Conservation (phyloP, 1,140 invertebrate genomes). For the Solenopsis invicta region DNA sequence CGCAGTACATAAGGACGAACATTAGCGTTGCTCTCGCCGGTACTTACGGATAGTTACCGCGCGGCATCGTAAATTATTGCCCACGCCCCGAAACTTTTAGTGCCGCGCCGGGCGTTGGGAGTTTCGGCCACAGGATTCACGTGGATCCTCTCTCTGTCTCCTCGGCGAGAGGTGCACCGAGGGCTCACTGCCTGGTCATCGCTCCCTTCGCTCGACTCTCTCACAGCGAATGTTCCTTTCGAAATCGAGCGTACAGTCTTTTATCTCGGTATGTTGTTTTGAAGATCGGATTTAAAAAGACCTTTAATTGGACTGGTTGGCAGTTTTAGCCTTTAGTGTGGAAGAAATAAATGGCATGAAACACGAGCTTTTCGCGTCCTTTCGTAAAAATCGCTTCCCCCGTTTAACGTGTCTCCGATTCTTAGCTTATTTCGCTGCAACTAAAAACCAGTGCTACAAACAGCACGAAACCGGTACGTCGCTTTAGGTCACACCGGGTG, state of each 20-base stretch:
- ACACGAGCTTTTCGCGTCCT: slow-evolving; percentile 24
- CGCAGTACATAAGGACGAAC: slow-evolving; percentile 74
- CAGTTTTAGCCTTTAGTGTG: not conserved
- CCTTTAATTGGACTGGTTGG: slow-evolving; percentile 4
- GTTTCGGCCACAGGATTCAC: slow-evolving; percentile 56
- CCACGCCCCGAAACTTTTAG: slow-evolving; percentile 84
- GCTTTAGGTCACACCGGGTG: slow-evolving; percentile 38
- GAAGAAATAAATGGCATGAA: slow-evolving; percentile 16
- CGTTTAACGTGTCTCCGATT: slow-evolving; percentile 16
- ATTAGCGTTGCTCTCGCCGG: slow-evolving; percentile 81
- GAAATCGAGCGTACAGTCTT: not conserved
- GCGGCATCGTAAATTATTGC: slow-evolving; percentile 85
- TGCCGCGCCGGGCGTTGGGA: slow-evolving; percentile 66
- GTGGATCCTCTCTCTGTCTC: slow-evolving; percentile 27
- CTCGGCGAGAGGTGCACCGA: slow-evolving; percentile 27
- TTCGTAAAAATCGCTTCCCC: slow-evolving; percentile 22
- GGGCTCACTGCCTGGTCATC: slow-evolving; percentile 26
- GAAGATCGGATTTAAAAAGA: slow-evolving; percentile 12
- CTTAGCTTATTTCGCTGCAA: slow-evolving; percentile 17
- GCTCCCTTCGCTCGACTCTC: slow-evolving; percentile 9
- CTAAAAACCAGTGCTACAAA: slow-evolving; percentile 10
- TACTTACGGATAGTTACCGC: slow-evolving; percentile 85
- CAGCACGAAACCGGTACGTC: slow-evolving; percentile 35
- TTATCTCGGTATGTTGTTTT: slow-evolving; percentile 11
- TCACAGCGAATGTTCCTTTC: not conserved